Evolutionary conservation across 2,888 invertebrate genomes (phyloP), one percentile per base, ranked within the genome.

Genomic region (Ethmia dodecea): DNA sequence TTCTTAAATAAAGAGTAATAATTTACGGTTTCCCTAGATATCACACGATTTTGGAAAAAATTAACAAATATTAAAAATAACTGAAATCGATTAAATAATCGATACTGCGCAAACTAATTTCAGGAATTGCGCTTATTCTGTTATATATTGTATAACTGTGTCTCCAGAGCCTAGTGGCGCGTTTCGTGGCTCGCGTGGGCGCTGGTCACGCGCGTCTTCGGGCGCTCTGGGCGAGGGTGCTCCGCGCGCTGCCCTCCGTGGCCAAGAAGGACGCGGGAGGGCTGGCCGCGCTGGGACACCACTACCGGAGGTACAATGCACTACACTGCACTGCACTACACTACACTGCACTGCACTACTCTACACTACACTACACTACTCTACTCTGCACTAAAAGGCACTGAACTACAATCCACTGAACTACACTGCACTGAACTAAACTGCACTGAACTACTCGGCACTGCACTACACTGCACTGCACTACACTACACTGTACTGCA

Each of bases 131-230:
- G n/a, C n/a, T n/a, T n/a, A n/a, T n/a, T n/a, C n/a, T n/a, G n/a
- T n/a, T n/a, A n/a, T n/a, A n/a, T n/a, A n/a, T n/a, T n/a, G n/a
- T n/a, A n/a, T n/a, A n/a, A n/a, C n/a, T n/a, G n/a, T n/a, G n/a
- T n/a, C 22, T 8, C 9, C 65, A 94, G 93, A 88, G 88, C 62
- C 69, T 94, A 37, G 67, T 94, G 32, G 74, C 90, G 15, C 88
- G 94, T 38, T 88, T 94, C 55, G 76, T 94, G 63, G 83, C 89
- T 1, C 90, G 89, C 35, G 76, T 89, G 39, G 76, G 76, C 3
- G 54, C 78, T 1, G 55, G 74, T 1, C 90, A 90, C 57, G 46
- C 43, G 63, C 87, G 89, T 9, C 60, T 89, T 22, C 80, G 88
- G 16, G 86, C 86, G 41, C 56, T 92, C 30, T 92, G 92, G 92